These are phyloP conservation scores for Struthidea cinerea DNA, from an alignment of 2,113 vertebrate genomes.

Conservation along the genomic window DNA sequence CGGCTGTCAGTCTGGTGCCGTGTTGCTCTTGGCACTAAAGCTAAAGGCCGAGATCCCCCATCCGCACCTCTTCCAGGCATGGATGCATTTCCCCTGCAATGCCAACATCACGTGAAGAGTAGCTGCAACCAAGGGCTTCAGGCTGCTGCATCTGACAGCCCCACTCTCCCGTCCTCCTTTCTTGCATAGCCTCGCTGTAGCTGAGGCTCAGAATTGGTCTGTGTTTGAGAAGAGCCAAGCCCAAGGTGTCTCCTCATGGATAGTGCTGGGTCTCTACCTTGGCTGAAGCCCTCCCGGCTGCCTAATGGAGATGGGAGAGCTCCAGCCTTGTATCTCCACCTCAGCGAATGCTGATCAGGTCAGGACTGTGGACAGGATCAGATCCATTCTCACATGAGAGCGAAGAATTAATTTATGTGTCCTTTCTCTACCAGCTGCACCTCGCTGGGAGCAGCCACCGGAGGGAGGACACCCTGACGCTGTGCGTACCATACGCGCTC, in stretches of 20 bases:
- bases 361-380: neutral
- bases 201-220: neutral
- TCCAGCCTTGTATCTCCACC: neutral
- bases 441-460: neutral
- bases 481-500: rapidly evolving
- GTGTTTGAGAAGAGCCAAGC: neutral
- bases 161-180: neutral
- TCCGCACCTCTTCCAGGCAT: neutral
- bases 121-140: neutral
- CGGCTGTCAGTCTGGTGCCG: neutral
- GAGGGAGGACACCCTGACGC: neutral
- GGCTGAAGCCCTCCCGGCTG: rapidly evolving
- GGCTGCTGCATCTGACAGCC: neutral
- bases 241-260: neutral
- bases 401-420: neutral
- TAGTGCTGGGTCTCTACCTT: neutral
- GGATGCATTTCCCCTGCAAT: rapidly evolving
- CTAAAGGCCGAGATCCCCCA: neutral
- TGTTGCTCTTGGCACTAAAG: neutral
- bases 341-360: neutral
- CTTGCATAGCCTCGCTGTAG: neutral
- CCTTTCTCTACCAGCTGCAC: neutral
- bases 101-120: neutral
- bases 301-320: neutral
- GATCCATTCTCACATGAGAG: neutral